Base-by-base conservation (phyloP, 2,113 vertebrate species). In the Scartelaos histophorus region DNA sequence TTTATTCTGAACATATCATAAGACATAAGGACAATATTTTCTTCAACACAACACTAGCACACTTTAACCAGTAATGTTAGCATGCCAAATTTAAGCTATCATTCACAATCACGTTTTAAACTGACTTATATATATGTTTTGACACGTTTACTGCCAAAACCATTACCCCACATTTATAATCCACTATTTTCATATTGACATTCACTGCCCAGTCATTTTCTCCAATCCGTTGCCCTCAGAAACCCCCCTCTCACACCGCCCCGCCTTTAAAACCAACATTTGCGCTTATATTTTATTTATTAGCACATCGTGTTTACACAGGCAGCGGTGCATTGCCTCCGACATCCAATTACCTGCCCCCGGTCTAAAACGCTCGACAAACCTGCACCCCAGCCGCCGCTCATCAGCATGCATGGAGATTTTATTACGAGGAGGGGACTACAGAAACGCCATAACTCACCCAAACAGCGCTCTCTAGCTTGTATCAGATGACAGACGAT, bases 391-490 rank as follows among this genome's bases (percentile, higher is more conserved):
- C 17, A 34, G 54, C 71, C 47, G n/a, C 0, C 17, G 57, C 70
- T 81, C 61, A 79, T 81, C 74, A 67, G 76, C 71, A 74, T 74
- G 71, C 53, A 75, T 57, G 68, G 66, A 25, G 61, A 54, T 79
- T 81, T 71, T 70, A 67, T 71, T 45, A 58, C 67, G 51, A 29
- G 46, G 7, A 19, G 58, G 54, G 78, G 75, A 58, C 62, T 72
- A 65, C 68, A 53, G 62, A 57, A 71, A 68, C 70, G 13, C 24
- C 19, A 13, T 72, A 61, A 35, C 72, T 85, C 72, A 80, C 65
- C 34, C 66, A 53, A 45, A 76, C 4, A 57, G 71, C 47, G 35
- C 46, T 35, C 73, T 66, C 66, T 3, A 19, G 75, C 69, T 53
- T 35, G 78, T 66, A 1, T 60, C 24, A 12, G 0, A 0, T 61